Evolutionary conservation across 2,797 vertebrate species (phyloP).

Genomic region (Macroramphosus scolopax): DNA sequence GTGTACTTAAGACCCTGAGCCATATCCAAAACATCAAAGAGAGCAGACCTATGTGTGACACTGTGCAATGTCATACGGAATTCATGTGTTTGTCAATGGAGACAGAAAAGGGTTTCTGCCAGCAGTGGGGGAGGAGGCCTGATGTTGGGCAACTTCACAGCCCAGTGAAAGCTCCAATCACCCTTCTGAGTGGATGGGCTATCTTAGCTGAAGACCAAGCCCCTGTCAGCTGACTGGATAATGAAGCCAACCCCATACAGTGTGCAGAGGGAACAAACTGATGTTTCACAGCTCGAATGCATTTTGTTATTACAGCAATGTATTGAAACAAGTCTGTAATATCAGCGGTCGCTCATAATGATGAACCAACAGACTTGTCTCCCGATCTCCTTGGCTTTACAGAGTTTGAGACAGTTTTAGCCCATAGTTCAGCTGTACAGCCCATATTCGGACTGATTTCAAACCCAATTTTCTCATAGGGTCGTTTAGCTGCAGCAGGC

Average conservation of each 20-base stretch:
- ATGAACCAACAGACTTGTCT: too few relatives aligned
- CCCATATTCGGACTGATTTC: too few relatives aligned
- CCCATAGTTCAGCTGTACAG: too few relatives aligned
- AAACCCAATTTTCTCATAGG: too few relatives aligned
- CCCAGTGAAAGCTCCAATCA: slow-evolving; percentile 38
- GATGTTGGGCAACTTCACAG: slow-evolving; percentile 40
- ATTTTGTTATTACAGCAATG: background rate
- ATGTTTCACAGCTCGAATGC: slow-evolving; percentile 15
- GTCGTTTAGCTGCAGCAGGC: too few relatives aligned
- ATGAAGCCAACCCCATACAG: slow-evolving; percentile 3
- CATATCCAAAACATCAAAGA: slow-evolving; percentile 33
- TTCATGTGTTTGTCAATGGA: slow-evolving; percentile 2
- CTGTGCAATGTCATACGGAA: slow-evolving; percentile 11
- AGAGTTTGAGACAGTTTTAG: too few relatives aligned
- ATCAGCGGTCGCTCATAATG: too few relatives aligned
- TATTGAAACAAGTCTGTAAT: too few relatives aligned
- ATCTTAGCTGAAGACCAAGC: slow-evolving; percentile 13
- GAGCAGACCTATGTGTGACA: slow-evolving; percentile 16
- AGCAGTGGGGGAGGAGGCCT: slow-evolving; percentile 18
- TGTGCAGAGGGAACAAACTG: slow-evolving; percentile 16
- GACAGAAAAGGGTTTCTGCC: slow-evolving; percentile 19
- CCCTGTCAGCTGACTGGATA: slow-evolving; percentile 22
- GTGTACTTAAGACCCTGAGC: slow-evolving; percentile 11
- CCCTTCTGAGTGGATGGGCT: slow-evolving; percentile 31
- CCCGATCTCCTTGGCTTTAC: too few relatives aligned